Percentiles rank a stretch among this genome's conserved stretches.
phyloP scores from a whole-genome alignment of 1,140 invertebrate species.

The Bombus superbus region DNA sequence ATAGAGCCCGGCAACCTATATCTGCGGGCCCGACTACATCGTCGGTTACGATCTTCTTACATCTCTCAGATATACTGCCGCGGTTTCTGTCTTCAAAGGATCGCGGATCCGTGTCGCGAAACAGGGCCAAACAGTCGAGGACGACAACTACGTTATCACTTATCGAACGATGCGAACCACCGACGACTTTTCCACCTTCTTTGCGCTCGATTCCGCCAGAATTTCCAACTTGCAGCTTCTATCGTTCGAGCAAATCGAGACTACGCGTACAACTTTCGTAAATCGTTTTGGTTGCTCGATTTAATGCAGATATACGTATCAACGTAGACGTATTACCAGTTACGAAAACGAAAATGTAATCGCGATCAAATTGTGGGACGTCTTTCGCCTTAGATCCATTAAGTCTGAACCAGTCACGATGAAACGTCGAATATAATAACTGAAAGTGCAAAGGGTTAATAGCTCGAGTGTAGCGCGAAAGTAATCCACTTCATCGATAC shows the following conservation, averaged over 20 bases:
- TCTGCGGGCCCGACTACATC: constrained; percentile 45
- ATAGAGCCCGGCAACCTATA: constrained; percentile 61
- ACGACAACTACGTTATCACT: constrained; percentile 31
- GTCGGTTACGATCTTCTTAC: constrained; percentile 39
- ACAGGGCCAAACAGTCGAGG: constrained; percentile 26
- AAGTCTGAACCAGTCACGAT: too few relatives aligned
- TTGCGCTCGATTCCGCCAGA: constrained; percentile 5
- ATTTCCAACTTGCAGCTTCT: not conserved
- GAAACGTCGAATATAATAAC: too few relatives aligned
- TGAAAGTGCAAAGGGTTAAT: not conserved
- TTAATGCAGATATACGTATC: too few relatives aligned
- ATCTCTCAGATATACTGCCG: constrained; percentile 23
- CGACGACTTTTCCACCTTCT: constrained; percentile 22
- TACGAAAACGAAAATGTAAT: too few relatives aligned
- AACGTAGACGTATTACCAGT: too few relatives aligned
- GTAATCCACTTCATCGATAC: too few relatives aligned
- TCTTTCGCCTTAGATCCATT: too few relatives aligned
- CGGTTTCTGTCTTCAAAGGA: constrained; percentile 40
- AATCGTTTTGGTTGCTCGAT: not conserved
- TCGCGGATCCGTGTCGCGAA: constrained; percentile 45
- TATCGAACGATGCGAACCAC: not conserved
- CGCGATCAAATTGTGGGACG: too few relatives aligned
- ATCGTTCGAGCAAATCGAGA: not conserved
- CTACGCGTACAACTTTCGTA: not conserved
- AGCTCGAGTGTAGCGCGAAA: not conserved